Evolutionary conservation across 2,113 vertebrate species (phyloP).

Genomic region (Notiomystis cincta): DNA sequence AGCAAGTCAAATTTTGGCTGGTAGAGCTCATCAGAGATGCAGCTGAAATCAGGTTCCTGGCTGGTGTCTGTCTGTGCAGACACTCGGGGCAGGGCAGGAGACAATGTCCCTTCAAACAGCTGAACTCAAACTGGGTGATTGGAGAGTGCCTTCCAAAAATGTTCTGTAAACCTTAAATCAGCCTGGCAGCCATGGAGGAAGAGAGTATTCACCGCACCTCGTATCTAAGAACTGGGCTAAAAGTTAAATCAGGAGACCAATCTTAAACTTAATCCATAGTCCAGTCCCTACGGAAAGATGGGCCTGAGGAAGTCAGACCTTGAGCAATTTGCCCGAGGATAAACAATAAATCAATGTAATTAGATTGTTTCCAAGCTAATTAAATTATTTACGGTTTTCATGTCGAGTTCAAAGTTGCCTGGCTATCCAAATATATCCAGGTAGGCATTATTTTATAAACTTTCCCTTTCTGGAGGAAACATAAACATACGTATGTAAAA

Average conservation of each 20-base stretch:
- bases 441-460: conserved; percentile 8
- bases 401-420: background rate
- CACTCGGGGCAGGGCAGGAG: too few relatives aligned
- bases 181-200: background rate
- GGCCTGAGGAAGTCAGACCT: background rate
- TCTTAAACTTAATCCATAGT: background rate
- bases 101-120: background rate
- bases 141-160: background rate
- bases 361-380: background rate
- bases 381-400: background rate
- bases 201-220: background rate
- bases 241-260: background rate
- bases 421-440: background rate
- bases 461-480: conserved; percentile 2
- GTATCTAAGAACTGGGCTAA: background rate
- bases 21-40: background rate
- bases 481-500: conserved; percentile 15
- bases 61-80: background rate
- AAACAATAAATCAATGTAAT: background rate
- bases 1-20: background rate
- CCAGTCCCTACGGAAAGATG: background rate
- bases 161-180: background rate
- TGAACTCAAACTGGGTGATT: background rate
- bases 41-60: background rate
- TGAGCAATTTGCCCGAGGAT: background rate